phyloP scores from a whole-genome alignment of 2,888 invertebrate genomes.

The Zhengitettix transpicula region DNA sequence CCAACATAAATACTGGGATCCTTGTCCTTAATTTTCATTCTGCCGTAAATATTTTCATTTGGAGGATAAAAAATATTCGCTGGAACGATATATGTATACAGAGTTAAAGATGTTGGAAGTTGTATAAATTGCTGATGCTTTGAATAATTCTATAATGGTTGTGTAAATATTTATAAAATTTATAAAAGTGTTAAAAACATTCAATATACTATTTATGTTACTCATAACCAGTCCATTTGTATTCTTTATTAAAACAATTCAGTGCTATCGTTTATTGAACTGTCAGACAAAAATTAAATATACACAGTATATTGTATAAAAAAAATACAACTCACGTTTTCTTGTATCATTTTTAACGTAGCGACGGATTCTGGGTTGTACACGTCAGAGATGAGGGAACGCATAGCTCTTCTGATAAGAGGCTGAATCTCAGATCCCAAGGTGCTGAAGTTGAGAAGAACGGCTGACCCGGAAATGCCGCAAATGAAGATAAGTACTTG shows the following conservation, averaged over 20 bases:
- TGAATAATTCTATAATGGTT: too few relatives aligned
- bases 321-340: conserved; percentile 44
- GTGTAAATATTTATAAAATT: too few relatives aligned
- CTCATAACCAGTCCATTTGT: too few relatives aligned
- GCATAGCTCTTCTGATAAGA: conserved; percentile 50
- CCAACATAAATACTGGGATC: too few relatives aligned
- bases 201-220: too few relatives aligned
- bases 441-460: conserved; percentile 64
- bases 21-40: too few relatives aligned
- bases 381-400: conserved; percentile 51
- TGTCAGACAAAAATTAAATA: not conserved
- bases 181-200: too few relatives aligned
- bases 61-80: too few relatives aligned
- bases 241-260: not conserved
- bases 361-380: conserved; percentile 47
- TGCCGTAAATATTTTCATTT: too few relatives aligned
- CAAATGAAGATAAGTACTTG: conserved; percentile 55
- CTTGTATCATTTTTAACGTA: conserved; percentile 64
- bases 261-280: not conserved
- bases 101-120: too few relatives aligned
- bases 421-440: conserved; percentile 67
- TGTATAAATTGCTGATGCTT: too few relatives aligned
- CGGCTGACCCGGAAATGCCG: conserved; percentile 55
- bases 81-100: too few relatives aligned
- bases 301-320: not conserved